Evolutionary conservation across 2,888 invertebrate species (phyloP), one percentile per base, ranked within the genome.

Genomic region (Brenthis hecate): DNA sequence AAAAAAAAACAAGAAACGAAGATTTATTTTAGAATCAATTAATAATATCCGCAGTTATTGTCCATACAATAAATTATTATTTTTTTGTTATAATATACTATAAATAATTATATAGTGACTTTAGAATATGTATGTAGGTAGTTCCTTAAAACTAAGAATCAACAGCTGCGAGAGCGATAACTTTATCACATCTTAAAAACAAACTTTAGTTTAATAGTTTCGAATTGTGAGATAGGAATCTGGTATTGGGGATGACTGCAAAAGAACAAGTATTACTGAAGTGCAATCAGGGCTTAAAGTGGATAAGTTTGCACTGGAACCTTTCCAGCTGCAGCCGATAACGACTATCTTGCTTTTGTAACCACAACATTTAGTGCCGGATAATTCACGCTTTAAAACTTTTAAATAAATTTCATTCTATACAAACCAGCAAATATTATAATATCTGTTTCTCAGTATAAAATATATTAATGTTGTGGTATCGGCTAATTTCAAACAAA

Each of bases 221-320:
- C 51, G 50, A 28, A 60, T 67, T 71, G 67, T 68, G 69, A 71
- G 66, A 71, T 70, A 68, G 61, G 65, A 63, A 56, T 72, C 66
- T 64, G 60, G 58, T 69, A 62, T 54, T 65, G 53, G 55, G 72
- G 60, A 54, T 68, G 71, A 66, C 63, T 74, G 70, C 61, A 72
- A 75, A 75, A 75, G 74, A 75, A 75, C 69, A 73, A 72, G 75
- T 75, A 76, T 74, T 70, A 75, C 77, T 71, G 75, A 76, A 77
- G 77, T 77, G 81, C 81, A 81, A 82, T 84, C 81, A 80, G 83
- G 84, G 84, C 81, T 83, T 79, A 80, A 83, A 85, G 81, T 81
- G 84, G 81, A 81, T 85, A 85, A 85, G 78, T 85, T 85, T 79
- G 74, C 66, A 72, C 78, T 88, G 88, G 81, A 78, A 75, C 74